Base-by-base conservation (phyloP, 2,113 vertebrate species). In the Rhabdomys dilectus region DNA sequence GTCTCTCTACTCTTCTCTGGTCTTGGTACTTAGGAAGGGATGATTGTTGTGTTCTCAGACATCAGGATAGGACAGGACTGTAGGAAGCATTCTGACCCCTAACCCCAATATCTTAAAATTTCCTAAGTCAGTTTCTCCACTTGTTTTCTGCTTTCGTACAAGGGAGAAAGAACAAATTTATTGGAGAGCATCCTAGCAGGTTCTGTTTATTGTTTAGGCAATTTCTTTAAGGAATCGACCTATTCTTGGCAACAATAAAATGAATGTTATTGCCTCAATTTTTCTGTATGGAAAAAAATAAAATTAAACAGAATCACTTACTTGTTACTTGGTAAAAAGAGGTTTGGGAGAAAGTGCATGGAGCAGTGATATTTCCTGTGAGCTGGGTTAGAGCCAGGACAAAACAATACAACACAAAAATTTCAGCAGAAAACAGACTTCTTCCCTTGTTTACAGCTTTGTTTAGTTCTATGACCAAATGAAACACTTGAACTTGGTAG, bases 191-290 rank as follows among this genome's bases (percentile, higher is more conserved):
- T 24, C 7, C 39, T 68, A 80, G 29, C 34, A 29, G 58, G 22
- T 78, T 91, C 51, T 9, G 68, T 7, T 24, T 91, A 56, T 66
- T 39, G 8, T 56, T 29, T 15, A 36, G 51, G n/a, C 8, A 22
- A 42, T 77, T 82, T 94, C n/a, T 34, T 92, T 76, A 60, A 7
- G 39, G 62, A 42, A 48, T 36, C 75, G 31, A 62, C 68, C 88
- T 85, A 93, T 91, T 94, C 39, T 76, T 95, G 48, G 26, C 22
- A 89, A 91, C 66, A 95, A 91, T 51, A 66, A 64, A 84, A 77
- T 36, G 53, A 24, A 6, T 53, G 21, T 58, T n/a, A 80, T 68
- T 48, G 64, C 51, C 31, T 77, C 39, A 76, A 13, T 78, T 91
- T 81, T 76, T 82, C 42, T 45, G n/a, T 81, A 75, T 88, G 34